Evolutionary conservation across 2,888 invertebrate genomes (phyloP).

Genomic region (Allophyes oxyacanthae): DNA sequence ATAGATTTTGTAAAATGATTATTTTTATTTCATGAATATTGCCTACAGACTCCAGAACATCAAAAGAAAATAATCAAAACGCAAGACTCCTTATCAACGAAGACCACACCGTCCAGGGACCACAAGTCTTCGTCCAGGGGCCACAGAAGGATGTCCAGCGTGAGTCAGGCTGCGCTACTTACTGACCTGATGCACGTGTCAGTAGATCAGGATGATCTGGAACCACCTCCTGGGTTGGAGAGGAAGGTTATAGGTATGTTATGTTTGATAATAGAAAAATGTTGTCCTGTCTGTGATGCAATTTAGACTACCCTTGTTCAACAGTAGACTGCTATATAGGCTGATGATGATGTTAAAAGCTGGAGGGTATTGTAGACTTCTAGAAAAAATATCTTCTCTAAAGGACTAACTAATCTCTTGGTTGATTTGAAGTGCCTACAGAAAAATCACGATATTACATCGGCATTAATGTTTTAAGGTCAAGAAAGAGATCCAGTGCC

Average conservation of each 20-base stretch:
- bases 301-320: too few species aligned
- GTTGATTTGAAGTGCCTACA: not conserved
- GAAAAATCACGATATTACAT: not conserved
- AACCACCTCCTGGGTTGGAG: constrained; percentile 73
- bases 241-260: constrained; percentile 76
- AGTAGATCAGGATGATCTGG: constrained; percentile 72
- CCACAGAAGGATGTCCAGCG: constrained; percentile 80
- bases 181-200: constrained; percentile 80
- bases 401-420: too few species aligned
- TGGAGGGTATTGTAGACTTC: too few species aligned
- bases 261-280: too few species aligned
- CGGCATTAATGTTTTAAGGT: constrained; percentile 59
- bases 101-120: constrained; percentile 74
- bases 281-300: too few species aligned
- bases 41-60: constrained; percentile 78
- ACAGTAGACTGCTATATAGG: too few species aligned
- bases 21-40: constrained; percentile 1
- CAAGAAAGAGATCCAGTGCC: constrained; percentile 81
- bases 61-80: constrained; percentile 72
- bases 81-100: constrained; percentile 68
- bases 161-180: constrained; percentile 74
- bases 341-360: too few species aligned
- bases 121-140: constrained; percentile 65
- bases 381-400: too few species aligned
- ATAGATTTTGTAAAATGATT: too few species aligned